Conservation (phyloP, 2,888 invertebrate genomes). For the Diplolepis rosae region DNA sequence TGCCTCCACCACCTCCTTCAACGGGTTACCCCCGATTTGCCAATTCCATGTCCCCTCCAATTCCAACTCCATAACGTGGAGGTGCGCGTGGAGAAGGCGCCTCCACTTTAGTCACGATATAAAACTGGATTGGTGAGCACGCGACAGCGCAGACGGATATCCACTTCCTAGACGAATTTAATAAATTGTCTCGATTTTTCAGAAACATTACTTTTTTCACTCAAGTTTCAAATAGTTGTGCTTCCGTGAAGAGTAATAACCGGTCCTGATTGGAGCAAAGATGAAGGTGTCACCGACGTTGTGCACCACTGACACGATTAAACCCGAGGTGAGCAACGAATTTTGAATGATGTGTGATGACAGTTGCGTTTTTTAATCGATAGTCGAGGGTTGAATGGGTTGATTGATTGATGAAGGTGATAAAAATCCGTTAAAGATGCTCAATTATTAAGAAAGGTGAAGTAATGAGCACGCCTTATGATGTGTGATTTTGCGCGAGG, state of each 20-base stretch:
- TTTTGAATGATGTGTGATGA: neutral
- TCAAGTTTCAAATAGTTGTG: neutral
- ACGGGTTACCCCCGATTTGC: constrained; percentile 48
- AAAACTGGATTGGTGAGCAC: constrained; percentile 59
- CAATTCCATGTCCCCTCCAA: constrained; percentile 37
- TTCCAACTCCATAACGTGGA: constrained; percentile 50
- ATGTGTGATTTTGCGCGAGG: constrained; percentile 17
- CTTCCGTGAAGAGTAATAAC: neutral
- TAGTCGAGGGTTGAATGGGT: neutral
- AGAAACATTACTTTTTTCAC: neutral
- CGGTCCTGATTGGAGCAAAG: constrained; percentile 13
- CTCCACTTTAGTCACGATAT: constrained; percentile 63
- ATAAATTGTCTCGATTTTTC: neutral
- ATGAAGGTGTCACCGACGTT: constrained; percentile 68
- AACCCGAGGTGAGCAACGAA: constrained; percentile 65
- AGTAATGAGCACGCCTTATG: constrained; percentile 7
- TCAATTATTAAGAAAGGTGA: neutral
- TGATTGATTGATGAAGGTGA: neutral
- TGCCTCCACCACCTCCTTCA: constrained; percentile 40
- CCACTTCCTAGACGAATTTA: neutral
- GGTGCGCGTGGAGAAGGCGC: constrained; percentile 59
- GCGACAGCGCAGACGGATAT: constrained; percentile 39
- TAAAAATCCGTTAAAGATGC: too few relatives aligned
- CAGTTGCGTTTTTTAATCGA: neutral
- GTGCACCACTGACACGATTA: constrained; percentile 60